phyloP scores from a whole-genome alignment of 92 coral and sea anemone species.

The Zoanthus sociatus region DNA sequence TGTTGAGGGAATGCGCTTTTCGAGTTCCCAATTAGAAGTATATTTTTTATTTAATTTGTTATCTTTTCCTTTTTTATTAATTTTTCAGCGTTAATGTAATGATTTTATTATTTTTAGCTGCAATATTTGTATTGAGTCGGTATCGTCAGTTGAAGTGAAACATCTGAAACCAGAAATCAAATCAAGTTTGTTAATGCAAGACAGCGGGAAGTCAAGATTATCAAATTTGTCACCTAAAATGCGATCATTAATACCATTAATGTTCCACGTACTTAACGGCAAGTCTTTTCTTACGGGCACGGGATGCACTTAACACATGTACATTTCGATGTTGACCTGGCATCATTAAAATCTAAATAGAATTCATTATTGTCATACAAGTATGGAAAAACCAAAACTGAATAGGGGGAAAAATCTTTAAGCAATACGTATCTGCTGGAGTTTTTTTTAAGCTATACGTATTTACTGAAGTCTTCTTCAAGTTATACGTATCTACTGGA shows the following conservation, averaged over 20 bases:
- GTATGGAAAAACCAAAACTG: slow-evolving; percentile 37
- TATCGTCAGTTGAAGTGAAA: slow-evolving; percentile 4
- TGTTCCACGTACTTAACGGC: slow-evolving; percentile 16
- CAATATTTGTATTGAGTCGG: not conserved
- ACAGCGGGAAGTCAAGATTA: slow-evolving; percentile 25
- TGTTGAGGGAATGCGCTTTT: too few species aligned
- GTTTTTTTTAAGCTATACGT: too few species aligned
- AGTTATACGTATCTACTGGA: too few species aligned
- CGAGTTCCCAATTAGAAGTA: too few species aligned
- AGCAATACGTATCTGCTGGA: too few species aligned
- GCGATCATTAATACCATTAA: slow-evolving; percentile 12
- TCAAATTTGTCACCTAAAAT: slow-evolving; percentile 13
- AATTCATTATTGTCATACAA: not conserved
- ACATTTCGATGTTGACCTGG: not conserved
- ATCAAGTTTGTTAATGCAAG: slow-evolving; percentile 1
- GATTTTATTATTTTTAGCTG: too few species aligned
- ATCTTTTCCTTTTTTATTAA: too few species aligned
- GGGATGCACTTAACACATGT: slow-evolving; percentile 21
- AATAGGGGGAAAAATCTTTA: slow-evolving; percentile 17
- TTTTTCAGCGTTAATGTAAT: too few species aligned
- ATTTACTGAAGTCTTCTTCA: too few species aligned
- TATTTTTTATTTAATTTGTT: too few species aligned
- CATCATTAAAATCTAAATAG: slow-evolving; percentile 3
- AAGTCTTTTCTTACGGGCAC: slow-evolving; percentile 30
- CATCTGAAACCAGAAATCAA: slow-evolving; percentile 9